A percentile compares a stretch with the other conserved stretches of the same genome.
Conservation (phyloP, 2,113 vertebrate species). For the Triplophysa siluroides region DNA sequence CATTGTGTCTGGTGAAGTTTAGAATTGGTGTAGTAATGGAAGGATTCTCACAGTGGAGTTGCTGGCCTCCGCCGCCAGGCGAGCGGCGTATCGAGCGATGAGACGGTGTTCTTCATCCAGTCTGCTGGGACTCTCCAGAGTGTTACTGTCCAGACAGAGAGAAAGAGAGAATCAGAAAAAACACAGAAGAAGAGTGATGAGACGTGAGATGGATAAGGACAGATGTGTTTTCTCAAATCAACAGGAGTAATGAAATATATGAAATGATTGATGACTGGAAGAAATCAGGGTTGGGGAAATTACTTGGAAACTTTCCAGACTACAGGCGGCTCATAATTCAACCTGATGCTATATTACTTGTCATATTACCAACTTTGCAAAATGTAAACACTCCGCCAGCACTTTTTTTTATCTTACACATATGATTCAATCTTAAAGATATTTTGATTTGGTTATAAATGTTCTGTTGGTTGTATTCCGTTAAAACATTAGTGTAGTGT, state of each 20-base stretch:
- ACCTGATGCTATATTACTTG: too few species aligned
- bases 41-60: slow-evolving; percentile 80
- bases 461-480: too few species aligned
- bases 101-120: slow-evolving; percentile 94
- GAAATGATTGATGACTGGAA: background rate
- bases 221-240: slow-evolving; percentile 2
- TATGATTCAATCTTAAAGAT: too few species aligned
- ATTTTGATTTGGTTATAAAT: too few species aligned
- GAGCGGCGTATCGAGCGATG: slow-evolving; percentile 91
- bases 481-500: too few species aligned
- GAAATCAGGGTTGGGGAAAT: background rate
- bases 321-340: background rate
- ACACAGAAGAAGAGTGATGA: background rate
- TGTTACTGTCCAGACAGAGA: slow-evolving; percentile 68
- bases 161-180: slow-evolving; percentile 44
- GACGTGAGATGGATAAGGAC: background rate
- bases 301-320: background rate
- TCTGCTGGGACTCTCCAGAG: slow-evolving; percentile 89
- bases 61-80: slow-evolving; percentile 90
- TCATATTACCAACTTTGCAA: too few species aligned
- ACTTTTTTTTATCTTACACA: too few species aligned
- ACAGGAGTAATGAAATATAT: background rate
- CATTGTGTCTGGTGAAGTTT: background rate
- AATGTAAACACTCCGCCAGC: too few species aligned
- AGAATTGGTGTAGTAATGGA: slow-evolving; percentile 17